phyloP scores from a whole-genome alignment of 2,113 vertebrate genomes.

The Aleadryas rufinucha region DNA sequence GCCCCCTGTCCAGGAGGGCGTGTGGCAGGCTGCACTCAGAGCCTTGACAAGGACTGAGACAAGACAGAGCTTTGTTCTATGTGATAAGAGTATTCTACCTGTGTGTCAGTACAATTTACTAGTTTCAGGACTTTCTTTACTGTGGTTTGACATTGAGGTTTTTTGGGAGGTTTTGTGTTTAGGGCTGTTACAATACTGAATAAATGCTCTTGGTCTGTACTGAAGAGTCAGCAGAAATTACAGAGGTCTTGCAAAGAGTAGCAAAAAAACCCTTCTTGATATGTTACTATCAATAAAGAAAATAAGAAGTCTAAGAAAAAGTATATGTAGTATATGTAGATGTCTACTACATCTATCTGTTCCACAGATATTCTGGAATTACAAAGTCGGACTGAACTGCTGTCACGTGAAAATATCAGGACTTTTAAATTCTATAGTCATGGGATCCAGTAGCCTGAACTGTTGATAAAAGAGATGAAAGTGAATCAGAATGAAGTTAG shows the following conservation, averaged over 20 bases:
- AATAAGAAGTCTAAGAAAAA: neutral
- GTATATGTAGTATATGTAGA: neutral
- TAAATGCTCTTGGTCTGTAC: neutral
- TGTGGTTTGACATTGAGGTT: neutral
- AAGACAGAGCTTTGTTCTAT: neutral
- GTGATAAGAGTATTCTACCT: neutral
- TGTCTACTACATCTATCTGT: neutral
- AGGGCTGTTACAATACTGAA: neutral
- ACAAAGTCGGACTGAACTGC: neutral
- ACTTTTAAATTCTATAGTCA: neutral
- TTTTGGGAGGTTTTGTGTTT: neutral
- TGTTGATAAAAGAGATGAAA: neutral
- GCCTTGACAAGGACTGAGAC: neutral
- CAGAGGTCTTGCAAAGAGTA: neutral
- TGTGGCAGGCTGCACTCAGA: neutral
- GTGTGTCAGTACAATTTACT: neutral
- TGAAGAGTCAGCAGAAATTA: neutral
- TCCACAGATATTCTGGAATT: neutral
- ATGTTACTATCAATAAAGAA: neutral
- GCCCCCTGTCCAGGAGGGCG: neutral
- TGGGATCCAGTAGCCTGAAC: neutral
- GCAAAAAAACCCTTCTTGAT: neutral
- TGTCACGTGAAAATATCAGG: neutral
- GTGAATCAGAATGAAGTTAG: neutral
- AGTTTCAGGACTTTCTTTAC: neutral